Evolutionary conservation across 2,888 invertebrate genomes (phyloP).

Genomic region (Dynastes tityus): DNA sequence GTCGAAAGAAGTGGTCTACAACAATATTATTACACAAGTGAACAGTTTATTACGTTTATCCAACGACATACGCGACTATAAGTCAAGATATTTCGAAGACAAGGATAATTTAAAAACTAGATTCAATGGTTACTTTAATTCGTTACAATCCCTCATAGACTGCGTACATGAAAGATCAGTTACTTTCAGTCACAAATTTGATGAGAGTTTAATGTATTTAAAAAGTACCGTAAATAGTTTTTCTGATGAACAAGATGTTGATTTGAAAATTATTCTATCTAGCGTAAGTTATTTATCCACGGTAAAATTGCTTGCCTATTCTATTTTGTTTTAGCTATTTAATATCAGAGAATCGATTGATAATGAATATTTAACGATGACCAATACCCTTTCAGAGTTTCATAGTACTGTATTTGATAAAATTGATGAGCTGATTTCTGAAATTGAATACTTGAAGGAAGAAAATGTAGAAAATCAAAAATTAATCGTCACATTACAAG

Average conservation of each 20-base stretch:
- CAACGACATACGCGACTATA: slow-evolving; percentile 5
- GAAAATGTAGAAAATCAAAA: not conserved
- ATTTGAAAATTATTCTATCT: not conserved
- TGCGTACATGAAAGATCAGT: not conserved
- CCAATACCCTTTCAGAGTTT: not conserved
- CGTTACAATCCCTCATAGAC: not conserved
- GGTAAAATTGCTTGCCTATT: not conserved
- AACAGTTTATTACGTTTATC: slow-evolving; percentile 9
- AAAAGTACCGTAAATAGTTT: slow-evolving; percentile 15
- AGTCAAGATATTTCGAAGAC: slow-evolving; percentile 11
- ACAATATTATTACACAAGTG: not conserved
- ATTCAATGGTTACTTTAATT: slow-evolving; percentile 3
- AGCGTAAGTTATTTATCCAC: slow-evolving; percentile 2
- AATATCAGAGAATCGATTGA: slow-evolving; percentile 11
- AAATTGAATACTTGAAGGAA: not conserved
- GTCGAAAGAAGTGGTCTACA: not conserved
- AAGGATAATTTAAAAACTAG: slow-evolving; percentile 5
- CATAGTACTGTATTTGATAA: not conserved
- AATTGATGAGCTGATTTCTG: slow-evolving; percentile 11
- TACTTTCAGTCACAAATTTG: not conserved
- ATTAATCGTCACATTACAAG: not conserved
- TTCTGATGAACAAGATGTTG: not conserved
- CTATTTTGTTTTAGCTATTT: slow-evolving; percentile 26
- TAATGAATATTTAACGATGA: not conserved
- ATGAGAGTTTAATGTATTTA: slow-evolving; percentile 5